phyloP scores from a whole-genome alignment of 2,797 vertebrate genomes.

The Netta rufina region DNA sequence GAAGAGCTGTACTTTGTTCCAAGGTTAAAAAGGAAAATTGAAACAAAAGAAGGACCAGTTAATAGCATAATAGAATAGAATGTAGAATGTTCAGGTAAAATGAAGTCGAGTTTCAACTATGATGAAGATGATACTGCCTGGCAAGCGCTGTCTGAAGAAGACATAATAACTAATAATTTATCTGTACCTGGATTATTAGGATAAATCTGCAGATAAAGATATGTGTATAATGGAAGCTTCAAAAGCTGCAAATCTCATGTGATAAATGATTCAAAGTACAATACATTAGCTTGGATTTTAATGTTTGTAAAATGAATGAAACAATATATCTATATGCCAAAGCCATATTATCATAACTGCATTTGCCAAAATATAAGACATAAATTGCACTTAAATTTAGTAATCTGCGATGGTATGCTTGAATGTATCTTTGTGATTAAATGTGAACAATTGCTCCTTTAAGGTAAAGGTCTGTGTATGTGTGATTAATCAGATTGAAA shows the following conservation, averaged over 20 bases:
- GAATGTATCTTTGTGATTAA: conserved; percentile 83
- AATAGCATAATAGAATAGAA: neutral
- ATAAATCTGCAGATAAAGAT: conserved; percentile 65
- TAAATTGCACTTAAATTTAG: conserved; percentile 78
- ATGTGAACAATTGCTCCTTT: conserved; percentile 84
- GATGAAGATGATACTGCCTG: conserved; percentile 31
- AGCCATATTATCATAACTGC: conserved; percentile 71
- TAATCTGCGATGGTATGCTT: conserved; percentile 74
- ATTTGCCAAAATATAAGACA: conserved; percentile 74
- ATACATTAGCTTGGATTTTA: conserved; percentile 71
- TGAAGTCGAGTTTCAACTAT: conserved; percentile 13
- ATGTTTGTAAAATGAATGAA: conserved; percentile 72
- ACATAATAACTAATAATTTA: conserved; percentile 58
- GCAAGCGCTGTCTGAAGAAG: conserved; percentile 45
- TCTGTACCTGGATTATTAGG: conserved; percentile 65
- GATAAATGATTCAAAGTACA: conserved; percentile 67
- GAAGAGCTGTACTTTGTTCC: neutral
- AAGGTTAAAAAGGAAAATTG: neutral
- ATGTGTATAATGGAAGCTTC: conserved; percentile 65
- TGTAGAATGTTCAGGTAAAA: conserved; percentile 34
- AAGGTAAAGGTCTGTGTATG: conserved; percentile 83
- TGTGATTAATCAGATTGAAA: conserved; percentile 85
- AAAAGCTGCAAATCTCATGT: conserved; percentile 53
- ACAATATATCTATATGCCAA: conserved; percentile 67
- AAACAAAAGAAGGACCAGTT: conserved; percentile 14